A percentile compares a stretch with the other conserved stretches of the same genome.
Evolutionary conservation across 2,113 vertebrate genomes (phyloP).

Genomic region (Halichoeres trimaculatus): DNA sequence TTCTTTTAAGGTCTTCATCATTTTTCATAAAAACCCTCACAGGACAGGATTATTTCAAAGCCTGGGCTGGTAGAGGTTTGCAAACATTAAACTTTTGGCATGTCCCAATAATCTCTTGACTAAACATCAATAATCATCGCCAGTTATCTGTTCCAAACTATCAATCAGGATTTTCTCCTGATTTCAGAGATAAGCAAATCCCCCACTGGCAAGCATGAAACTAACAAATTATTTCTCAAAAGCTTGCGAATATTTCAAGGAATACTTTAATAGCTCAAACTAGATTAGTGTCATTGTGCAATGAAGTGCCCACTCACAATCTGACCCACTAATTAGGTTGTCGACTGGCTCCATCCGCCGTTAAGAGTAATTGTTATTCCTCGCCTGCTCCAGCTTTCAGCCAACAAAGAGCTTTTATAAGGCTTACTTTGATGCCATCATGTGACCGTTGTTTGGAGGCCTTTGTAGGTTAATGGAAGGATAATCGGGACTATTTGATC

Average conservation of each 20-base stretch:
- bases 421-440: conserved; percentile 73
- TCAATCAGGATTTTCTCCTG: conserved; percentile 57
- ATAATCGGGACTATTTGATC: conserved; percentile 74
- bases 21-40: background rate
- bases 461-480: conserved; percentile 76
- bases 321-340: conserved; percentile 70
- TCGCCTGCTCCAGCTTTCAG: conserved; percentile 57
- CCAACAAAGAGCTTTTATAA: conserved; percentile 70
- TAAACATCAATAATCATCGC: conserved; percentile 42
- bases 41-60: conserved; percentile 17
- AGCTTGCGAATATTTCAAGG: conserved; percentile 44
- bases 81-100: conserved; percentile 3
- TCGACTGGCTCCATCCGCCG: conserved; percentile 60
- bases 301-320: conserved; percentile 59
- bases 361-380: conserved; percentile 74
- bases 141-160: conserved; percentile 45
- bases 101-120: conserved; percentile 39
- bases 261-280: conserved; percentile 52
- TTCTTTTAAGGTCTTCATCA: background rate
- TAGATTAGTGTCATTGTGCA: conserved; percentile 61
- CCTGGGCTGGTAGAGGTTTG: background rate
- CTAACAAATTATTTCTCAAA: conserved; percentile 60
- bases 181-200: conserved; percentile 51
- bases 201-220: conserved; percentile 49
- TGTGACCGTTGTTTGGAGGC: conserved; percentile 64